These are phyloP conservation scores for Eidolon dupreanum DNA, from an alignment of 2,797 vertebrate species.

Conservation along the genomic window DNA sequence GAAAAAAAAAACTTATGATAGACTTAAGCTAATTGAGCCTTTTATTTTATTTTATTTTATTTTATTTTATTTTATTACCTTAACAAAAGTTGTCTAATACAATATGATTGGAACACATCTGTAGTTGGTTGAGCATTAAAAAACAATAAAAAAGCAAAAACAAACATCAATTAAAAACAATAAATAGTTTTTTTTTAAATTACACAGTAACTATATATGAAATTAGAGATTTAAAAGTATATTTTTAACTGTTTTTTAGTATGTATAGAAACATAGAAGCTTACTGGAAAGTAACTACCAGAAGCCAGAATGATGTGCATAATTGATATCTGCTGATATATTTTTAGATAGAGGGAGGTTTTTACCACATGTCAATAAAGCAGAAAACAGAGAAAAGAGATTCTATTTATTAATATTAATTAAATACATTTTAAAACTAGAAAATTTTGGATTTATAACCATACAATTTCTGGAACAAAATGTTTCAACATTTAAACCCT, in stretches of 20 bases:
- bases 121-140: neutral
- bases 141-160: neutral
- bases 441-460: neutral
- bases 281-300: neutral
- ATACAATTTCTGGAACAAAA: neutral
- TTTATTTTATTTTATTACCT: neutral
- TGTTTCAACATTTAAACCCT: neutral
- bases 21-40: neutral
- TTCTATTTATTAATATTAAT: neutral
- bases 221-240: neutral
- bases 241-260: neutral
- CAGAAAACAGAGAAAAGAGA: neutral
- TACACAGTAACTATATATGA: neutral
- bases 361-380: neutral
- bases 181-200: neutral
- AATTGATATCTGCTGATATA: neutral
- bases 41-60: too few relatives aligned
- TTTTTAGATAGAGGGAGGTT: neutral
- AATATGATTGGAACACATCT: neutral
- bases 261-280: neutral
- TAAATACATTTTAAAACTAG: neutral
- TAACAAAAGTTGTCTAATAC: constrained; percentile 1
- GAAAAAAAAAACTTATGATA: neutral
- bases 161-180: neutral
- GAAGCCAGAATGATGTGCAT: neutral